Conservation (phyloP, 2,888 invertebrate species). For the Heliconius aoede region DNA sequence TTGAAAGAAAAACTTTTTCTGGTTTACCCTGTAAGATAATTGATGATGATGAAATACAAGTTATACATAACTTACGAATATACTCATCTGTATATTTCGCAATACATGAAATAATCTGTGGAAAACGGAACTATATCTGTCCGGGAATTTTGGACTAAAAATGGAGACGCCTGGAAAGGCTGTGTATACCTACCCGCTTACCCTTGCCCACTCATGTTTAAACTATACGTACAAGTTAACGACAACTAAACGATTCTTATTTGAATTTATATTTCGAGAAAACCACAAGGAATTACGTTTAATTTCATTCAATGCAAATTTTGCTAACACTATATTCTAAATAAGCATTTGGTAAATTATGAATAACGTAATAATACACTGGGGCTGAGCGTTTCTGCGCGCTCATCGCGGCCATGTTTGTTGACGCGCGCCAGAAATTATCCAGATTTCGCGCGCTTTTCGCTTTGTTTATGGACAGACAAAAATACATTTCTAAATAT, state of each 20-base stretch:
- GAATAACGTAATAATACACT: conserved; percentile 50
- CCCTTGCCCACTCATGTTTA: neutral
- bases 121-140: no score
- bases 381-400: conserved; percentile 60
- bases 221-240: neutral
- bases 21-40: no score
- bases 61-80: no score
- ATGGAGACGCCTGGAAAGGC: no score
- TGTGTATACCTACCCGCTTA: neutral
- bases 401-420: conserved; percentile 52
- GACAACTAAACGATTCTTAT: neutral
- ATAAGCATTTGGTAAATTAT: conserved; percentile 33
- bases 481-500: conserved; percentile 55
- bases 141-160: no score
- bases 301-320: conserved; percentile 25
- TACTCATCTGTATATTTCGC: no score
- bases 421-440: conserved; percentile 70
- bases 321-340: conserved; percentile 23
- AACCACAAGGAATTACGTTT: conserved; percentile 10
- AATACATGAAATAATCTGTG: no score
- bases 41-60: no score
- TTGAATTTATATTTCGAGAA: conserved; percentile 1
- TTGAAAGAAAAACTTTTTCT: no score
- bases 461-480: conserved; percentile 66
- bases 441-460: conserved; percentile 74